Evolutionary conservation across 1,140 invertebrate genomes (phyloP).

Genomic region (Bombus cullumanus): DNA sequence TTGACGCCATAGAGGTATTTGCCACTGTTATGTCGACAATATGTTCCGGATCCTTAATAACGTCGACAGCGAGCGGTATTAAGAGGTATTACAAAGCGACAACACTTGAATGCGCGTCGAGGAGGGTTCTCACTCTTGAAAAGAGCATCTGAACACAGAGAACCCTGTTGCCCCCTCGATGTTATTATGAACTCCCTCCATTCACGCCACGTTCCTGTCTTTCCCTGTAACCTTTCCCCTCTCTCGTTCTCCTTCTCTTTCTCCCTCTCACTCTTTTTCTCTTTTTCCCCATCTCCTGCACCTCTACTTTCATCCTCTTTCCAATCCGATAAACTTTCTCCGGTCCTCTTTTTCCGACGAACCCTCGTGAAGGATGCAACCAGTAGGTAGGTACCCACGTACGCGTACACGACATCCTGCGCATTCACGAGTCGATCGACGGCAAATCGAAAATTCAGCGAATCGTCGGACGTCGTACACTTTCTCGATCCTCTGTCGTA

Average conservation of each 20-base stretch:
- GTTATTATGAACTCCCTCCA: constrained; percentile 76
- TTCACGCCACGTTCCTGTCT: constrained; percentile 55
- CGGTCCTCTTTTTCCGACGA: neutral
- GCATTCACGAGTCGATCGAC: neutral
- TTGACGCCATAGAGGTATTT: constrained; percentile 71
- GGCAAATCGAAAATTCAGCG: neutral
- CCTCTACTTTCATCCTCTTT: constrained; percentile 56
- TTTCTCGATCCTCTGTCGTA: neutral
- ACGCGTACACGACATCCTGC: neutral
- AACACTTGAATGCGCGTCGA: constrained; percentile 81
- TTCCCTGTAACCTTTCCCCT: constrained; percentile 4
- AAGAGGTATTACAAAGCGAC: constrained; percentile 80
- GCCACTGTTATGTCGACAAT: constrained; percentile 76
- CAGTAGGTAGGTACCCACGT: neutral
- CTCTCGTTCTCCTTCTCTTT: constrained; percentile 38
- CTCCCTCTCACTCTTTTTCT: neutral
- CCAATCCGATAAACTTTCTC: constrained; percentile 21
- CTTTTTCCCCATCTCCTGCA: constrained; percentile 37
- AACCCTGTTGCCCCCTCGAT: constrained; percentile 65
- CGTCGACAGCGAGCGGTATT: constrained; percentile 79
- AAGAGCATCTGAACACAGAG: constrained; percentile 78
- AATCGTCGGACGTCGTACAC: no score
- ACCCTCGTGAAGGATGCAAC: neutral
- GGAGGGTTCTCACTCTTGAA: constrained; percentile 76
- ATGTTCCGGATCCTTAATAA: constrained; percentile 79